These are phyloP conservation scores for Cylindroiulus punctatus DNA, from an alignment of 2,888 invertebrate species.

Conservation along the genomic window DNA sequence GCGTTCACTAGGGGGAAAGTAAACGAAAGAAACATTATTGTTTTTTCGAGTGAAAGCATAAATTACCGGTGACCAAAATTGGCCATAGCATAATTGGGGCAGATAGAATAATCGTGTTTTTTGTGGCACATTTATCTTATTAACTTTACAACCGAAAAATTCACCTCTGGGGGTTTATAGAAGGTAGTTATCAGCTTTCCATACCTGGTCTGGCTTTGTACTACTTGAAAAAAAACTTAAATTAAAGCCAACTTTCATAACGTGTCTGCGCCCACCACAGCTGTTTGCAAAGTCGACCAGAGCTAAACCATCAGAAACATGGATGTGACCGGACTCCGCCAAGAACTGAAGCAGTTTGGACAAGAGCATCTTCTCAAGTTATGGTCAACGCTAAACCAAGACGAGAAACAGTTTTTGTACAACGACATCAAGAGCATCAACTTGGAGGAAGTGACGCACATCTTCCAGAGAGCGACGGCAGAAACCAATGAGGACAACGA, in stretches of 20 bases:
- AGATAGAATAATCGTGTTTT: slow-evolving; percentile 18
- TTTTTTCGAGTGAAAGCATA: slow-evolving; percentile 5
- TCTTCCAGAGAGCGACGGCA: slow-evolving; percentile 75
- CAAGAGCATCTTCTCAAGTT: slow-evolving; percentile 85
- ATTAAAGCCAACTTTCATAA: background rate
- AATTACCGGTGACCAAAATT: slow-evolving; percentile 51
- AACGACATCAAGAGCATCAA: slow-evolving; percentile 75
- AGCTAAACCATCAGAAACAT: background rate
- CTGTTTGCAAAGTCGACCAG: background rate
- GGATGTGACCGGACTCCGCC: slow-evolving; percentile 35
- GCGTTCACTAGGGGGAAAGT: slow-evolving; percentile 14
- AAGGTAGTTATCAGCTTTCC: background rate
- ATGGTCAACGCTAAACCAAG: slow-evolving; percentile 78
- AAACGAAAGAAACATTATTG: slow-evolving; percentile 14
- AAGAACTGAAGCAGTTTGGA: slow-evolving; percentile 68
- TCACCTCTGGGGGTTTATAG: slow-evolving; percentile 2
- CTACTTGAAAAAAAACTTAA: background rate
- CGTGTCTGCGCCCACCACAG: background rate
- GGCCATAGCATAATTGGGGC: slow-evolving; percentile 3
- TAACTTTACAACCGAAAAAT: background rate
- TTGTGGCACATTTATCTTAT: background rate
- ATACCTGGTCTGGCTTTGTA: background rate
- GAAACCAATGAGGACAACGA: slow-evolving; percentile 71
- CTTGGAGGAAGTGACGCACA: slow-evolving; percentile 76
- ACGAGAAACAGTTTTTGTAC: slow-evolving; percentile 71